A percentile compares a stretch with the other conserved stretches of the same genome.
Conservation (phyloP, 2,888 invertebrate species). For the Hypercompe scribonia region DNA sequence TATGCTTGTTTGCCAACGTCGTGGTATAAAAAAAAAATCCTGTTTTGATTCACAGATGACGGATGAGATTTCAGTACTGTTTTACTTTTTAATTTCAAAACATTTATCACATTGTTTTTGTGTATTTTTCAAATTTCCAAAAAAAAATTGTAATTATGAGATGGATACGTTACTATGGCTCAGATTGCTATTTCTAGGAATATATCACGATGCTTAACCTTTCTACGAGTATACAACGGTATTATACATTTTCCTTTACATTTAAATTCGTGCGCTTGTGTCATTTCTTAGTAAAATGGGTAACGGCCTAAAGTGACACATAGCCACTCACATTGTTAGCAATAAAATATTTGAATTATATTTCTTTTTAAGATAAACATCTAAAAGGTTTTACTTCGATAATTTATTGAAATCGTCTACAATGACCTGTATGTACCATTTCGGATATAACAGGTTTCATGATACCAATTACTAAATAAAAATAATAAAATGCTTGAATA, state of each 20-base stretch:
- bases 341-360: neutral
- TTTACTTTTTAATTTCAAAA: too few relatives aligned
- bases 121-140: too few relatives aligned
- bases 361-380: conserved; percentile 5
- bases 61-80: too few relatives aligned
- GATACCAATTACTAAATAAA: conserved; percentile 50
- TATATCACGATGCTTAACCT: neutral
- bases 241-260: neutral
- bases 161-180: too few relatives aligned
- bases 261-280: neutral
- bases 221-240: neutral
- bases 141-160: too few relatives aligned
- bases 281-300: neutral
- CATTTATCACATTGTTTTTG: too few relatives aligned
- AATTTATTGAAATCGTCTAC: conserved; percentile 16
- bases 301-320: neutral
- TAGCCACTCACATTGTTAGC: neutral
- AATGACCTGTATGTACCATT: neutral
- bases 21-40: too few relatives aligned
- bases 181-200: neutral
- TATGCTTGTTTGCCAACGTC: too few relatives aligned
- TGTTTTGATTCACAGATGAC: too few relatives aligned
- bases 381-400: conserved; percentile 3
- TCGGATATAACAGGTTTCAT: conserved; percentile 36
- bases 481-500: conserved; percentile 46